Percentiles rank a stretch among this genome's conserved stretches.
Evolutionary conservation across 2,797 vertebrate species (phyloP).

Genomic region (Sebastes trivittatus): DNA sequence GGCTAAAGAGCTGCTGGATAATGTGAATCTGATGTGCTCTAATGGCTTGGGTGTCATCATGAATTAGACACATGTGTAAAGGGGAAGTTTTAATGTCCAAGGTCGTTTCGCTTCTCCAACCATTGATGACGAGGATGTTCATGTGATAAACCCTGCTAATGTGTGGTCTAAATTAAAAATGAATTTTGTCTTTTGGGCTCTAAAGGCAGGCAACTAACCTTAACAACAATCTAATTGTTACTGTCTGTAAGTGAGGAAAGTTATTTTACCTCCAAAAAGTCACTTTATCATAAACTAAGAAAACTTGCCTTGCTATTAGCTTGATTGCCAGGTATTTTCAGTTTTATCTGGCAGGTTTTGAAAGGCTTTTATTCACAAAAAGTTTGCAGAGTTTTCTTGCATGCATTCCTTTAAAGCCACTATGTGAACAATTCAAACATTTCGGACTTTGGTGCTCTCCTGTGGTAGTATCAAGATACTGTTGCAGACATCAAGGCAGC

Average conservation of each 20-base stretch:
- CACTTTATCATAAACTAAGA: not conserved
- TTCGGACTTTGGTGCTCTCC: not conserved
- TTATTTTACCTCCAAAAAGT: not conserved
- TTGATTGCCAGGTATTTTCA: not conserved
- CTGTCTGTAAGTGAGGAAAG: not conserved
- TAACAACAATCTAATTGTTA: not conserved
- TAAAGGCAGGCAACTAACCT: not conserved
- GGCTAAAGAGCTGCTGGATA: slow-evolving; percentile 24
- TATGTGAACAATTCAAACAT: not conserved
- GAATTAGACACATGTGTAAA: slow-evolving; percentile 38
- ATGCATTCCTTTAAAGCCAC: not conserved
- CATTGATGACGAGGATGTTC: not conserved
- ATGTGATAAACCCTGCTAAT: not conserved
- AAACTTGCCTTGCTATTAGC: not conserved
- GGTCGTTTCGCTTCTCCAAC: slow-evolving; percentile 6
- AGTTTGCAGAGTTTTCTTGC: not conserved
- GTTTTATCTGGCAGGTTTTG: not conserved
- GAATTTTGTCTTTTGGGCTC: not conserved
- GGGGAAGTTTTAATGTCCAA: slow-evolving; percentile 23
- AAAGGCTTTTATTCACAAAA: not conserved
- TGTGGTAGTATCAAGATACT: not conserved
- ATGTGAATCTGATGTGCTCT: slow-evolving; percentile 40
- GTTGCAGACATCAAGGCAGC: not conserved
- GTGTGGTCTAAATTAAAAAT: not conserved
- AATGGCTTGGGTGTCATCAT: slow-evolving; percentile 31